Evolutionary conservation across 1,140 invertebrate species (phyloP), one percentile per base, ranked within the genome.

Genomic region (Psix sp.): DNA sequence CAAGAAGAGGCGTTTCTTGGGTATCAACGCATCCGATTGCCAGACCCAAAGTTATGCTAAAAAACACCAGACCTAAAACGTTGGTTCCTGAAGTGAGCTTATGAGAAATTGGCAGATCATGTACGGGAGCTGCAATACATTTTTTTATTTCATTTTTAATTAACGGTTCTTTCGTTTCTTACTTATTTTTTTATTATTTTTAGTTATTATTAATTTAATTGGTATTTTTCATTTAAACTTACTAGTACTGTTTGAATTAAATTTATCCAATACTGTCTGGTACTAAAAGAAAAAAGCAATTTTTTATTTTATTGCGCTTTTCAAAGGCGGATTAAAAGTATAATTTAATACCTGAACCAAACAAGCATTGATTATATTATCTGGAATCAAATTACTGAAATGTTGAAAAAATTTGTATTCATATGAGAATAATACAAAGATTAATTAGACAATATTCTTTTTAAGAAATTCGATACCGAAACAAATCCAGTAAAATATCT

Each of bases 401-500:
- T 75, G 54, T 63, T 38, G 62, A 49, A 68, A 65, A 17, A n/a
- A 51, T 40, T 49, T 40, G 17, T 29, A 59, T 2, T 52, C 3
- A 17, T 33, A 2, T 35, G 20, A 9, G 6, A 7, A 29, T 24
- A 9, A 46, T 31, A 16, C 6, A 13, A 33, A 15, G 17, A 38
- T 48, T 51, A 2, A 57, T 38, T 38, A 51, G n/a, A 24, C 21
- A 24, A 29, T 10, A 29, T 2, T 17, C 7, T 62, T 63, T 63
- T 31, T 39, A 14, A 29, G 45, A 5, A 54, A 70, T 33, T 15
- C 11, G 31, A 65, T 74, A 98, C 96, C 97, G 92, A 77, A 98
- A 89, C 73, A 99, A 90, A 90, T 99, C 97, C 80, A 99, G 89
- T 15, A 99, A 88, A 3, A 96, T 97, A 83, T 99, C 97, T 1